phyloP scores from a whole-genome alignment of 2,888 invertebrate genomes.

The Drosophila mimetica region DNA sequence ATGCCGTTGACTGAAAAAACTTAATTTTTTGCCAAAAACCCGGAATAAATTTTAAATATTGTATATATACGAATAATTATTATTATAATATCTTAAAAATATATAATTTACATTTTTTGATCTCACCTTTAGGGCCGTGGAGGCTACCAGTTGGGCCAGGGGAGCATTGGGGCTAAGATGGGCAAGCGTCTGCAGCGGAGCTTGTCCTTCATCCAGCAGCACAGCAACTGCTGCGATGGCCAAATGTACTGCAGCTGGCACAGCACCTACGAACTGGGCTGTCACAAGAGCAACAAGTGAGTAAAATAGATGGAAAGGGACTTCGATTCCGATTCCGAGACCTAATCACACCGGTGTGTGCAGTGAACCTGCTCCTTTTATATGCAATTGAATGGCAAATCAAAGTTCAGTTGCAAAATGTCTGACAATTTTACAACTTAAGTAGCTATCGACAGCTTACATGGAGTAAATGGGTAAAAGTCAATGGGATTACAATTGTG shows the following conservation, averaged over 20 bases:
- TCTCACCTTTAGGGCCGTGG: constrained; percentile 13
- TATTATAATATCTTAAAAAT: neutral
- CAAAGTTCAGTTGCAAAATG: constrained; percentile 27
- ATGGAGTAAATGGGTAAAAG: neutral
- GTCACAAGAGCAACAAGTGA: constrained; percentile 65
- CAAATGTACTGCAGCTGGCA: constrained; percentile 80
- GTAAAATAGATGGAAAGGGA: constrained; percentile 29
- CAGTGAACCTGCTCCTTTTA: constrained; percentile 10
- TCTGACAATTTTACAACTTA: constrained; percentile 10
- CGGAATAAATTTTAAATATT: no score
- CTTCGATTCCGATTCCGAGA: neutral
- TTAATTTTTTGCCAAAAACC: no score
- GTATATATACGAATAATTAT: no score
- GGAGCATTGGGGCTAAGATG: constrained; percentile 81
- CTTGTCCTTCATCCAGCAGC: constrained; percentile 83
- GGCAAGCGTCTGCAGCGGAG: constrained; percentile 83
- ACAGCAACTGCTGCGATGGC: constrained; percentile 78
- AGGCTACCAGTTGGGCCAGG: constrained; percentile 78
- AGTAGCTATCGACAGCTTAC: constrained; percentile 14
- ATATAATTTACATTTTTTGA: neutral
- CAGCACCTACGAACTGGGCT: constrained; percentile 77
- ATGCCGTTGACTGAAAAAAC: no score
- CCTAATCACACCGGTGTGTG: constrained; percentile 15
- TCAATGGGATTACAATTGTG: constrained; percentile 4
- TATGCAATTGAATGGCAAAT: constrained; percentile 18